Conservation (phyloP, 2,113 vertebrate genomes). For the Coptodon bakossiorum region DNA sequence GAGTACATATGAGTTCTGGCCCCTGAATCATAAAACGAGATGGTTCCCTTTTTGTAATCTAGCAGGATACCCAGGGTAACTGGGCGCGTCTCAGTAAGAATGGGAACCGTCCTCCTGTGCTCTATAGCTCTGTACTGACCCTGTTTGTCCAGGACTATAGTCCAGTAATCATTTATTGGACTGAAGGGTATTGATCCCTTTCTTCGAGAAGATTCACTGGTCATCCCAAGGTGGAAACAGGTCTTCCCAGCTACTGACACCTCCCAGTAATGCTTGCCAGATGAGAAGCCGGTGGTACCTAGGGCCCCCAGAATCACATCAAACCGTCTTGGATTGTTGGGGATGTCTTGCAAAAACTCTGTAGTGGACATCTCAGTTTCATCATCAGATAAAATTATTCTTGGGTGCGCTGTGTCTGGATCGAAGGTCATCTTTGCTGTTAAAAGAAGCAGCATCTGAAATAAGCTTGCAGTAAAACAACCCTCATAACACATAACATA, state of each 20-base stretch:
- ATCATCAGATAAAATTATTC: constrained; percentile 1
- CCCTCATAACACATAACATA: not conserved
- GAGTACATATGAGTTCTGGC: constrained; percentile 10
- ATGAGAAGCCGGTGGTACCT: constrained; percentile 16
- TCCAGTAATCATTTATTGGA: constrained; percentile 33
- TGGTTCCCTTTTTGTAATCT: constrained; percentile 25
- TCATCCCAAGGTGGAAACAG: constrained; percentile 51
- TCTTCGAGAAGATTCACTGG: constrained; percentile 30
- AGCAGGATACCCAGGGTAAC: constrained; percentile 35
- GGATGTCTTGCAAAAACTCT: rapidly evolving
- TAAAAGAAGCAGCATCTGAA: not conserved
- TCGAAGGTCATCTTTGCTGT: constrained; percentile 21
- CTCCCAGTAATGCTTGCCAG: constrained; percentile 59
- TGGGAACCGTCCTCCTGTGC: rapidly evolving
- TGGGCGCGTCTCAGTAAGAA: not conserved
- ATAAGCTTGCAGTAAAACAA: not conserved
- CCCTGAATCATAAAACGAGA: constrained; percentile 41
- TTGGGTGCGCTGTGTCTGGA: constrained; percentile 39
- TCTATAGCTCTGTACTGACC: not conserved
- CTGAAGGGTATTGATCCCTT: not conserved
- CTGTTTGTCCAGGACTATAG: constrained; percentile 8
- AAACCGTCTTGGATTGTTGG: constrained; percentile 10
- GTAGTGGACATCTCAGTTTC: not conserved
- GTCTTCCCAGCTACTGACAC: constrained; percentile 14
- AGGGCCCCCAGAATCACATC: constrained; percentile 12